Percentiles rank a stretch among this genome's conserved stretches.
Evolutionary conservation across 2,113 vertebrate genomes (phyloP).

Genomic region (Proterorhinus semilunaris): DNA sequence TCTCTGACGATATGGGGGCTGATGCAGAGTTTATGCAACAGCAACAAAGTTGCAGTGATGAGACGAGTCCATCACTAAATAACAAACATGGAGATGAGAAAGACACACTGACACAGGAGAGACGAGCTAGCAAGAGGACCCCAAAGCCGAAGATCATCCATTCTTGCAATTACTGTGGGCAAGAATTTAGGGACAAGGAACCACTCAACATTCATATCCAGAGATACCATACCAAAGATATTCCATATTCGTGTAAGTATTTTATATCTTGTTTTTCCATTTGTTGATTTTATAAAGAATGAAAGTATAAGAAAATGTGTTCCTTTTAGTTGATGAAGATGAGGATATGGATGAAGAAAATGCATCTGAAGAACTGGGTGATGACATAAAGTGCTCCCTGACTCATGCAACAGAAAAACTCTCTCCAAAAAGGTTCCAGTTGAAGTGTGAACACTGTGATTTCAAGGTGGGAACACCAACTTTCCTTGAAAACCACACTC

Average conservation of each 20-base stretch:
- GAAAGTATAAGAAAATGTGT: constrained; percentile 19
- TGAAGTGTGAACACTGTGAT: constrained; percentile 88
- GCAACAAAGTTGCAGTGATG: constrained; percentile 11
- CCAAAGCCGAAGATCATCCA: constrained; percentile 70
- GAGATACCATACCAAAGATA: constrained; percentile 72
- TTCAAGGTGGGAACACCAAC: constrained; percentile 85
- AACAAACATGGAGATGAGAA: constrained; percentile 37
- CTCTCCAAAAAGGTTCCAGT: constrained; percentile 75
- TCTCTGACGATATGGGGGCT: constrained; percentile 36
- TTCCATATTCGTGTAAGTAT: constrained; percentile 63
- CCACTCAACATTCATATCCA: constrained; percentile 73
- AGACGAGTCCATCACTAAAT: constrained; percentile 12
- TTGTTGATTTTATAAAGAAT: neutral
- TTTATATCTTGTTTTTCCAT: neutral
- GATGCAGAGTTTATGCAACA: constrained; percentile 27
- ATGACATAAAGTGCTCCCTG: constrained; percentile 30
- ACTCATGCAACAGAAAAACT: constrained; percentile 70
- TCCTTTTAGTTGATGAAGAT: constrained; percentile 53
- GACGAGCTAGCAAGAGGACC: constrained; percentile 63
- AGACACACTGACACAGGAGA: constrained; percentile 33
- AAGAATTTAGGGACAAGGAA: constrained; percentile 68
- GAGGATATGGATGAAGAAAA: constrained; percentile 47
- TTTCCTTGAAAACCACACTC: constrained; percentile 85
- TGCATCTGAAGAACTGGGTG: constrained; percentile 34
- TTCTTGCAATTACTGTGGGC: constrained; percentile 74